Percentiles rank a stretch among this genome's conserved stretches.
Evolutionary conservation across 2,113 vertebrate genomes (phyloP).

Genomic region (Daubentonia madagascariensis): DNA sequence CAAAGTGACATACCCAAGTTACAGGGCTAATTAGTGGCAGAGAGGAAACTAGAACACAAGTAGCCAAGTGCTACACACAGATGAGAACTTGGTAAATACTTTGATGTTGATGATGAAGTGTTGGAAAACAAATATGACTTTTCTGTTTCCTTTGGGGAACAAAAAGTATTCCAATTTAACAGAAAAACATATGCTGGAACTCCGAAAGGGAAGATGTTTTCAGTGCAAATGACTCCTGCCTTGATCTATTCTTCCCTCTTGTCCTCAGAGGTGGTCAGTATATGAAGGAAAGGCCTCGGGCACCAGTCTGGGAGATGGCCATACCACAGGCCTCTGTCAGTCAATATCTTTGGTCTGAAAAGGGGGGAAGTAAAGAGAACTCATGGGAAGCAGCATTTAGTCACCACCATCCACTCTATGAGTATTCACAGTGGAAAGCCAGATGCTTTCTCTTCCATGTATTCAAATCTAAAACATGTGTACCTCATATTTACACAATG

Average conservation of each 20-base stretch:
- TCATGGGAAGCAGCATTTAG: neutral
- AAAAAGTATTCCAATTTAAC: neutral
- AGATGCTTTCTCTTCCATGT: neutral
- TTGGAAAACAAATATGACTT: constrained; percentile 33
- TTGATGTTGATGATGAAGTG: constrained; percentile 14
- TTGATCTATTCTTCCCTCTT: neutral
- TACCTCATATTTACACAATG: neutral
- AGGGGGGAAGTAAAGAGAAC: neutral
- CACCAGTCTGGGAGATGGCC: neutral
- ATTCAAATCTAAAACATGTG: constrained; percentile 51
- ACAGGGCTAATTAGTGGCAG: neutral
- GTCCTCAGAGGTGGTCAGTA: neutral
- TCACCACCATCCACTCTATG: neutral
- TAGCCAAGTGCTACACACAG: neutral
- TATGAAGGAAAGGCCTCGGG: neutral
- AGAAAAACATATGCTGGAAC: constrained; percentile 7
- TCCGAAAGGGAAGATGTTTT: neutral
- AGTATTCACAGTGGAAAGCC: neutral
- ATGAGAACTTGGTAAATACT: neutral
- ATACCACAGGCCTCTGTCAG: neutral
- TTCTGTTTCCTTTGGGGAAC: constrained; percentile 16
- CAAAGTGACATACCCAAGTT: neutral
- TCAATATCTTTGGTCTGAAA: neutral
- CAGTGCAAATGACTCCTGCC: neutral
- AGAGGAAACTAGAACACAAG: neutral